Evolutionary conservation across 2,888 invertebrate species (phyloP).

Genomic region (Pseudanteris insignis): DNA sequence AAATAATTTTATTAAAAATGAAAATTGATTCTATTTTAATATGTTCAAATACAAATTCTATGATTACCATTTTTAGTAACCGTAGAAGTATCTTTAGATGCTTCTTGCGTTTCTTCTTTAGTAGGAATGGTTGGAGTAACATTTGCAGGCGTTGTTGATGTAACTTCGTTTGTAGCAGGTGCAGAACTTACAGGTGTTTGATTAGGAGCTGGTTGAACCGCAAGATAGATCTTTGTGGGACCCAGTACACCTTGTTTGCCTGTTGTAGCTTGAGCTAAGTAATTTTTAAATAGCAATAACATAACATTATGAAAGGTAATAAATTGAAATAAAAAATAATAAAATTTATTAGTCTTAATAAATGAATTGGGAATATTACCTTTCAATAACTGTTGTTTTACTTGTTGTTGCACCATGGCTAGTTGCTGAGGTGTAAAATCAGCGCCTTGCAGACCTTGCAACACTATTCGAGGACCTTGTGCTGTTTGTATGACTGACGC

Average conservation of each 20-base stretch:
- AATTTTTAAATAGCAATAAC: not conserved
- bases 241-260: slow-evolving; percentile 87
- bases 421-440: slow-evolving; percentile 85
- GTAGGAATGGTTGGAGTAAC: slow-evolving; percentile 23
- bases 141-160: slow-evolving; percentile 20
- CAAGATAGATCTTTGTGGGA: slow-evolving; percentile 86
- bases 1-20: too few species aligned
- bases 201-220: slow-evolving; percentile 77
- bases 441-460: slow-evolving; percentile 85
- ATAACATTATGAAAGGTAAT: not conserved
- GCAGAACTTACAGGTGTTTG: slow-evolving; percentile 43
- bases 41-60: too few species aligned
- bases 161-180: slow-evolving; percentile 46
- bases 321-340: slow-evolving; percentile 6
- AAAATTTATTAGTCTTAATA: not conserved
- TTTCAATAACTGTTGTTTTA: slow-evolving; percentile 87
- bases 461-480: slow-evolving; percentile 84
- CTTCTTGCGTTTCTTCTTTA: slow-evolving; percentile 47
- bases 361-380: slow-evolving; percentile 70
- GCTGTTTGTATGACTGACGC: slow-evolving; percentile 87
- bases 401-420: slow-evolving; percentile 85
- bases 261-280: slow-evolving; percentile 82
- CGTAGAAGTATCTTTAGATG: slow-evolving; percentile 34
- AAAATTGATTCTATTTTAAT: too few species aligned
- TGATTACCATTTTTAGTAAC: slow-evolving; percentile 3